Evolutionary conservation across 2,888 invertebrate species (phyloP), one percentile per base, ranked within the genome.

Genomic region (Hypercompe scribonia): DNA sequence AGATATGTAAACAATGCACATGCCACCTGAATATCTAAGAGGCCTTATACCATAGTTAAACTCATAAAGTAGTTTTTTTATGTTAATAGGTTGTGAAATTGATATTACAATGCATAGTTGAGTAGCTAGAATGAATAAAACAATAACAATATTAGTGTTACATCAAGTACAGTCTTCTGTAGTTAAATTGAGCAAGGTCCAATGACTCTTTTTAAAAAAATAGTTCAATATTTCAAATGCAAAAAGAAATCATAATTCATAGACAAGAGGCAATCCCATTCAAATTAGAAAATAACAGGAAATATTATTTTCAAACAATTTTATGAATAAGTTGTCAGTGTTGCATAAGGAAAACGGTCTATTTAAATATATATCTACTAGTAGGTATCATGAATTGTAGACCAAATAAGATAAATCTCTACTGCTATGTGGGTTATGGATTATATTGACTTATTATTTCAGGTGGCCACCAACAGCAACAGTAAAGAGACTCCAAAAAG

Each of bases 401-500:
- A 66, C 65, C 66, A 66, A 46, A 61, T 42, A 66, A 50, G 46
- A 58, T 66, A 65, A 31, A 31, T 61, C 18, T 61, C 31, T 31
- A 31, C 8, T 61, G 18, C 8, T 13, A 24, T 21, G 13, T 58
- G 39, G 18, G 18, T 36, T n/a, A 10, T 69, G 33, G 39, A 21
- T 58, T 69, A 63, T 18, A 34, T 69, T 39, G 33, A 33, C 33
- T 61, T 65, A 65, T 58, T 63, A 36, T 84, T 93, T 79, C 92
- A 95, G 95, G 91, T 90, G 85, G 89, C 94, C 70, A 91, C 94
- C 78, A 92, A 90, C 75, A 94, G 91, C 84, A 95, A 94, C 76
- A 94, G 91, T 84, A 95, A 94, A 86, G 96, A 96, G 82, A 96
- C 95, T 75, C 95, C 95, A 63, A 96, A 96, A 87, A 87, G 95